Evolutionary conservation across 2,888 invertebrate genomes (phyloP).

Genomic region (Lithophane ornitopus): DNA sequence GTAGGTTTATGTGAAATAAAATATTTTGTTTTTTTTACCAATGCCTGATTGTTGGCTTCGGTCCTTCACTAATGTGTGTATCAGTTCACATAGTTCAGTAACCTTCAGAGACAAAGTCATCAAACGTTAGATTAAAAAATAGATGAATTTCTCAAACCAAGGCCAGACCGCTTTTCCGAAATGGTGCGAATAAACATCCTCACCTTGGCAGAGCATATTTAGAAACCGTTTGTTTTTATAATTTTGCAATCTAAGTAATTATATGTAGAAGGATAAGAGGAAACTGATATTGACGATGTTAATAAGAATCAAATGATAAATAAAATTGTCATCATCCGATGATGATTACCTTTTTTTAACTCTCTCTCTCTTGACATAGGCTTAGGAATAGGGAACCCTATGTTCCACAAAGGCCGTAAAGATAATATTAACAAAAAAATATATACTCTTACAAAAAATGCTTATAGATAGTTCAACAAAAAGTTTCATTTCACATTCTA

Average conservation of each 20-base stretch:
- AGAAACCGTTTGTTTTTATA: not conserved
- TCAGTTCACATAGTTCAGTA: not conserved
- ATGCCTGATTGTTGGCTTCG: not conserved
- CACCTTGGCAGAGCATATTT: slow-evolving; percentile 29
- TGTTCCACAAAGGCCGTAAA: not conserved
- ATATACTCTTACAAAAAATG: not conserved
- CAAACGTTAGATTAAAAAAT: not conserved
- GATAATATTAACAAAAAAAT: not conserved
- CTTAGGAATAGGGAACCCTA: not conserved
- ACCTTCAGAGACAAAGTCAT: slow-evolving; percentile 9
- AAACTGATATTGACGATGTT: not conserved
- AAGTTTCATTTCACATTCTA: not conserved
- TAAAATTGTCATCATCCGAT: not conserved
- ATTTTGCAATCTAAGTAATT: slow-evolving; percentile 9
- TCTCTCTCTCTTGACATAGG: not conserved
- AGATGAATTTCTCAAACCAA: not conserved
- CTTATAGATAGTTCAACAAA: too few relatives aligned
- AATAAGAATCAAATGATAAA: too few relatives aligned
- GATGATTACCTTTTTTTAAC: not conserved
- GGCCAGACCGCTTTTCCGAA: slow-evolving; percentile 17
- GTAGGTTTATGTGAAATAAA: too few relatives aligned
- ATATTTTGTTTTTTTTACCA: too few relatives aligned
- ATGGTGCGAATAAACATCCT: slow-evolving; percentile 29
- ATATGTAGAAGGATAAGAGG: not conserved
- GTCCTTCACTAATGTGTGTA: not conserved